These are phyloP conservation scores for Vanessa atalanta DNA, from an alignment of 1,140 invertebrate genomes.

Conservation along the genomic window DNA sequence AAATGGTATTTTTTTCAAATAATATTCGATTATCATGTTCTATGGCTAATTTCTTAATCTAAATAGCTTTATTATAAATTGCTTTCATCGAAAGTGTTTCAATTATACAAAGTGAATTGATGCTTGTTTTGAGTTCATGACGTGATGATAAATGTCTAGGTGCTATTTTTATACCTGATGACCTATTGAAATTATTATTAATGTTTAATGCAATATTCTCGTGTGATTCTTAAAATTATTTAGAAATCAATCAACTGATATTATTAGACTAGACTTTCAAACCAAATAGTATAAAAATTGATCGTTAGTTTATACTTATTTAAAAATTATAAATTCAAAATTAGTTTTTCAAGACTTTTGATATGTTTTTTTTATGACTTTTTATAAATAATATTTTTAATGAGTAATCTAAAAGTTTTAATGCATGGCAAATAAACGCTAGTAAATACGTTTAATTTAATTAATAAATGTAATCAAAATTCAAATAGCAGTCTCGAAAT, in stretches of 20 bases:
- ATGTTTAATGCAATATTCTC: slow-evolving; percentile 13
- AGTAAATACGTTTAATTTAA: too few relatives aligned
- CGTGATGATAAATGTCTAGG: slow-evolving; percentile 34
- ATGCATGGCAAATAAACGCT: too few relatives aligned
- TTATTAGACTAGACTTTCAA: neutral
- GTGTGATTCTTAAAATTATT: slow-evolving; percentile 21
- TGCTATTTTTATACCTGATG: slow-evolving; percentile 9
- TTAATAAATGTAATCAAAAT: too few relatives aligned
- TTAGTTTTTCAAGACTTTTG: too few relatives aligned
- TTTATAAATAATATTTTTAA: too few relatives aligned
- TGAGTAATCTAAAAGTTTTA: too few relatives aligned
- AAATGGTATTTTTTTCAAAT: too few relatives aligned
- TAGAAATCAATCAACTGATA: slow-evolving; percentile 14
- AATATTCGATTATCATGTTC: neutral
- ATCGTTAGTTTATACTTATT: too few relatives aligned
- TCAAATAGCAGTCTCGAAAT: too few relatives aligned
- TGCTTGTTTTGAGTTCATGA: slow-evolving; percentile 49
- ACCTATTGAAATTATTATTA: slow-evolving; percentile 41
- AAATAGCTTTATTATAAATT: neutral
- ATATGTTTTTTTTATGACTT: too few relatives aligned
- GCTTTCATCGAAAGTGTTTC: slow-evolving; percentile 35
- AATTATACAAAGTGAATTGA: slow-evolving; percentile 34
- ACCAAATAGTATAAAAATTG: neutral
- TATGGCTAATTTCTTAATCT: slow-evolving; percentile 10
- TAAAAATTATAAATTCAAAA: too few relatives aligned